Evolutionary conservation across 2,888 invertebrate species (phyloP).

Genomic region (Acholoe squamosa): DNA sequence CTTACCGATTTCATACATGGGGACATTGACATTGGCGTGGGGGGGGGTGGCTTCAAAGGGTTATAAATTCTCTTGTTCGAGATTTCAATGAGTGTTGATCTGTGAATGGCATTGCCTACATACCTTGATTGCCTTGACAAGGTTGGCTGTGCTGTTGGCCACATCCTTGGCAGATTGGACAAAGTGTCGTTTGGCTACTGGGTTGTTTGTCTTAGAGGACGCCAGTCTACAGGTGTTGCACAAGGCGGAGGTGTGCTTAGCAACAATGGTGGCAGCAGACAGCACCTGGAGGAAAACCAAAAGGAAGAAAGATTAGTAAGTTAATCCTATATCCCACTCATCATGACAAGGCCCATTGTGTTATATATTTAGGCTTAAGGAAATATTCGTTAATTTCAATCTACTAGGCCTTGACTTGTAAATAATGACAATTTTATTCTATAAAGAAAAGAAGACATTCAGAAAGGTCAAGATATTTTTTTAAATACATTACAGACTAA

Average conservation of each 20-base stretch:
- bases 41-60: too few relatives aligned
- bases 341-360: too few relatives aligned
- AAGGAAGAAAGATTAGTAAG: not conserved
- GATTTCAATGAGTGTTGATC: too few relatives aligned
- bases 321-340: not conserved
- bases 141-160: slow-evolving; percentile 95
- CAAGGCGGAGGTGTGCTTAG: slow-evolving; percentile 96
- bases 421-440: too few relatives aligned
- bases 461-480: not conserved
- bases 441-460: too few relatives aligned
- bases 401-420: too few relatives aligned
- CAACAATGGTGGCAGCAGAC: slow-evolving; percentile 95
- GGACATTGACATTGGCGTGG: too few relatives aligned
- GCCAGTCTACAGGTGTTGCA: slow-evolving; percentile 97
- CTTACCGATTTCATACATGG: too few relatives aligned
- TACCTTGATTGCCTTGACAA: slow-evolving; percentile 96
- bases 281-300: slow-evolving; percentile 86
- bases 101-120: not conserved
- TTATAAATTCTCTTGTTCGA: too few relatives aligned
- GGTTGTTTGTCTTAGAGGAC: slow-evolving; percentile 93
- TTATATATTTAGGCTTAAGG: too few relatives aligned
- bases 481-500: not conserved
- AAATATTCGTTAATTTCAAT: too few relatives aligned
- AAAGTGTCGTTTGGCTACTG: slow-evolving; percentile 96
- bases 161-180: slow-evolving; percentile 99